A percentile compares a stretch with the other conserved stretches of the same genome.
Conservation (phyloP, 2,888 invertebrate species). For the Leptinotarsa peninsularis region DNA sequence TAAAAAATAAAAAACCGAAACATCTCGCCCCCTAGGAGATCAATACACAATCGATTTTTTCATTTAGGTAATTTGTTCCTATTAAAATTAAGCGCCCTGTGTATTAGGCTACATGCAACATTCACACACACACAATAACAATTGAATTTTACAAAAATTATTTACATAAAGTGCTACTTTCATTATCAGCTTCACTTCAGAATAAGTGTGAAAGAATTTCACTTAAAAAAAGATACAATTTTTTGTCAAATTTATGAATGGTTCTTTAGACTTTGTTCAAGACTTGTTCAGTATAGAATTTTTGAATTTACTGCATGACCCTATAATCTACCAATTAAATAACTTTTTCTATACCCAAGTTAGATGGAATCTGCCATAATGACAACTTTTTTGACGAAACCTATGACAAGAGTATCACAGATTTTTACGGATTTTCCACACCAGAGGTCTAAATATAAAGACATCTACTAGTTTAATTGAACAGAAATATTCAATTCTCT, state of each 20-base stretch:
- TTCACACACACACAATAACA: slow-evolving; percentile 40
- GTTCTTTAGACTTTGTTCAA: background rate
- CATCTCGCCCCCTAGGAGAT: slow-evolving; percentile 45
- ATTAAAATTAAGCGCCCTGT: slow-evolving; percentile 28
- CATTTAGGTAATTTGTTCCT: slow-evolving; percentile 26
- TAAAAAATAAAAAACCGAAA: slow-evolving; percentile 25
- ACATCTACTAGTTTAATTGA: too few species aligned
- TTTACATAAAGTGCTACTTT: slow-evolving; percentile 24
- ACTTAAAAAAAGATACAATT: background rate
- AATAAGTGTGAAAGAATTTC: background rate
- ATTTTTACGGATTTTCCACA: too few species aligned
- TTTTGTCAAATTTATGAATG: background rate
- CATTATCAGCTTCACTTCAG: slow-evolving; percentile 8
- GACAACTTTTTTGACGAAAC: too few species aligned
- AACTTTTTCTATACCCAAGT: too few species aligned
- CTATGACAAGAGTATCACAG: too few species aligned
- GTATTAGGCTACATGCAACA: slow-evolving; percentile 30
- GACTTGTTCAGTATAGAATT: background rate
- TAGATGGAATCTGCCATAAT: too few species aligned
- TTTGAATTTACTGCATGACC: too few species aligned
- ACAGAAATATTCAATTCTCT: too few species aligned
- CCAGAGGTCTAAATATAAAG: too few species aligned
- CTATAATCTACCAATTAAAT: too few species aligned
- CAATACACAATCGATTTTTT: slow-evolving; percentile 37
- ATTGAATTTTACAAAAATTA: slow-evolving; percentile 38